Percentiles rank a stretch among this genome's conserved stretches.
These are phyloP conservation scores for Schizopygopsis malacanthus DNA, from an alignment of 2,797 vertebrate species.

Conservation along the genomic window DNA sequence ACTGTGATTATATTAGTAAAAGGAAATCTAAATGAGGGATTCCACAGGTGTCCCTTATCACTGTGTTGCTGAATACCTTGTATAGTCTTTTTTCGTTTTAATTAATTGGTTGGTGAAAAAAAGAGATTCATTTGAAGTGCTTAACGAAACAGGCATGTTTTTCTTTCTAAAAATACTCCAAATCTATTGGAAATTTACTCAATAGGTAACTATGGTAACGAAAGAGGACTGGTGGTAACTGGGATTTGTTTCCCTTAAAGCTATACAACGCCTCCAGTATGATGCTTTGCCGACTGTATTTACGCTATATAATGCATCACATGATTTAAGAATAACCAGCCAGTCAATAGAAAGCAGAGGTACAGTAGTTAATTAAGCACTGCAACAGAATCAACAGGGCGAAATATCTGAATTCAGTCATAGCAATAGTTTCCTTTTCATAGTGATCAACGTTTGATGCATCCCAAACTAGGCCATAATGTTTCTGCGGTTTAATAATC, in stretches of 20 bases:
- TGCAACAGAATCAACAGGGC: background rate
- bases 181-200: background rate
- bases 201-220: constrained; percentile 22
- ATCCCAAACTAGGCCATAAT: background rate
- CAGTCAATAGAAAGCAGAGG: background rate
- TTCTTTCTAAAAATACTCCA: background rate
- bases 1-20: background rate
- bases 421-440: background rate
- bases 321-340: background rate
- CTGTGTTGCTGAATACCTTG: background rate
- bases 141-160: background rate
- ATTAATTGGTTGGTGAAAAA: background rate
- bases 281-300: background rate
- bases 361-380: background rate
- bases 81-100: background rate
- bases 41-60: background rate
- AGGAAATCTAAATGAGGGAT: background rate
- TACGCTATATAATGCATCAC: background rate
- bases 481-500: background rate
- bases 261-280: background rate
- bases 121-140: background rate
- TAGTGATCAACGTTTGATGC: background rate
- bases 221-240: background rate
- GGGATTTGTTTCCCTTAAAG: constrained; percentile 5
- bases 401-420: background rate